Percentiles rank a stretch among this genome's conserved stretches.
These are phyloP conservation scores for Neoscelio sp. DNA, from an alignment of 2,888 invertebrate genomes.

Conservation along the genomic window DNA sequence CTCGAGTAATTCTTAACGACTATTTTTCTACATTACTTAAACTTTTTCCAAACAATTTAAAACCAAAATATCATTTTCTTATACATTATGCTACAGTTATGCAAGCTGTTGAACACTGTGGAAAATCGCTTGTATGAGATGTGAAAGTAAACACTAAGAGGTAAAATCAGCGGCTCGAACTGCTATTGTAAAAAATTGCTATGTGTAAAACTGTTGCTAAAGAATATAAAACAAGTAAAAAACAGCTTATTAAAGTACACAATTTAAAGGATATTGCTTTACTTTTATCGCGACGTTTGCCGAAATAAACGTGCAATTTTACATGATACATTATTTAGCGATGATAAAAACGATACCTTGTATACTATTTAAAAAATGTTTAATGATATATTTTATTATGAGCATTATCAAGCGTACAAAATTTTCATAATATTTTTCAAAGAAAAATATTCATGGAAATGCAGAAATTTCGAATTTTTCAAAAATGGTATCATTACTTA, in stretches of 20 bases:
- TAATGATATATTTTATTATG: conserved; percentile 12
- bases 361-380: conserved; percentile 12
- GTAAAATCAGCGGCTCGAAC: conserved; percentile 42
- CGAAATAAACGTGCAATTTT: conserved; percentile 24
- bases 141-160: conserved; percentile 63
- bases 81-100: conserved; percentile 60
- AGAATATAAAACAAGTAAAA: conserved; percentile 5
- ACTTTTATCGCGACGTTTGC: conserved; percentile 30
- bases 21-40: conserved; percentile 35
- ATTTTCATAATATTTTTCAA: conserved; percentile 3
- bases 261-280: conserved; percentile 32
- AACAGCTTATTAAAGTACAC: neutral
- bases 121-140: conserved; percentile 51
- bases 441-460: conserved; percentile 20
- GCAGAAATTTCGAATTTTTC: conserved; percentile 8
- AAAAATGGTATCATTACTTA: conserved; percentile 25
- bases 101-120: conserved; percentile 53
- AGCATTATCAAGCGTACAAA: conserved; percentile 30
- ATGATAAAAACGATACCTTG: neutral
- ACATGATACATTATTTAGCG: conserved; percentile 11
- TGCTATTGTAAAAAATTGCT: conserved; percentile 47
- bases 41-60: conserved; percentile 40
- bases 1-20: conserved; percentile 52
- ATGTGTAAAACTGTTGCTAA: conserved; percentile 46
- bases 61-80: conserved; percentile 65